Base-by-base conservation (phyloP, 2,797 vertebrate species). In the Rhynchonycteris naso region DNA sequence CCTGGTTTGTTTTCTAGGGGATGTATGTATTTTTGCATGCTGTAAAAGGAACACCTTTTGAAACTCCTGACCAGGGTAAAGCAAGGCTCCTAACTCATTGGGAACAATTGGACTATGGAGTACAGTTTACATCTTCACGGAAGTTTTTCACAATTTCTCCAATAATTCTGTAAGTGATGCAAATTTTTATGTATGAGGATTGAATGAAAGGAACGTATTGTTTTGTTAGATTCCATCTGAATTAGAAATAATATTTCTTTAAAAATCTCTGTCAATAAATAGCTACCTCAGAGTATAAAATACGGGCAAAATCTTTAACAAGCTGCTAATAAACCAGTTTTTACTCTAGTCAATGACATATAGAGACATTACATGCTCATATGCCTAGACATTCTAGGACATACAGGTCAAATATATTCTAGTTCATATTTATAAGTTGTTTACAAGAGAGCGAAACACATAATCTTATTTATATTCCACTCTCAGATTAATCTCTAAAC, bases 101-200 rank as follows among this genome's bases (percentile, higher is more conserved):
- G 99, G 99, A 99, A 94, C 99, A 99, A 95, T 98, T 99, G 8
- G 99, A 99, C 97, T 99, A 99, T 75, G 99, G 99, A 82, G 99
- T 99, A 66, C 99, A 99, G 96, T 99, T 99, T 98, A 99, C 99
- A 63, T 99, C 99, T 54, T 99, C 99, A 89, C 98, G 99, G 97
- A 99, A 99, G 98, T 99, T 99, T 98, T 99, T 99, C 98, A 99
- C 99, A 95, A 99, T 99, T 96, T 99, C 99, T 80, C 99, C 99
- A 96, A 99, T 99, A 96, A 99, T 99, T 97, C 98, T 99, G 99
- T 99, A 98, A 98, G 98, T 98, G 58, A 8, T 58, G 35, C 30
- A 89, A 86, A 83, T 72, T 82, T 96, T 94, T 81, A 92, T 52
- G 2, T 69, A 52, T 83, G 47, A 93, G 4, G 21, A n/a, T 80